Conservation (phyloP, 2,113 vertebrate genomes). For the Bucco capensis region DNA sequence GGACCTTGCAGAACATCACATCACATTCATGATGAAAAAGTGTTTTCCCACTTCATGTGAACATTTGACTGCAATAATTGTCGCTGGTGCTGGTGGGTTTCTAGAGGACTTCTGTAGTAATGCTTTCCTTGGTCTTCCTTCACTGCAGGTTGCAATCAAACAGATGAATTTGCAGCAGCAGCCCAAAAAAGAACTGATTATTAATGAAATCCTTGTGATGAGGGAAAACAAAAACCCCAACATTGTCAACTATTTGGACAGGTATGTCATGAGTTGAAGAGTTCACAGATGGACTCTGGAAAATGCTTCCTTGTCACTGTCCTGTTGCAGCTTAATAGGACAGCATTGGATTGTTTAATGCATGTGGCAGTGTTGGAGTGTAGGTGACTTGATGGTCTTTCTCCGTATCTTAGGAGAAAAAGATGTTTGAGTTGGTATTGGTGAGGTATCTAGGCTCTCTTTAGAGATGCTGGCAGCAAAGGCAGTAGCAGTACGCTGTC, state of each 20-base stretch:
- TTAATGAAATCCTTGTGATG: constrained; percentile 98
- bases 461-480: background rate
- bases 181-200: constrained; percentile 96
- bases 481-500: background rate
- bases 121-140: background rate
- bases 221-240: constrained; percentile 99
- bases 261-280: constrained; percentile 70
- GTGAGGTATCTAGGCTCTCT: background rate
- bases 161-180: constrained; percentile 99
- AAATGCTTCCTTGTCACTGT: background rate
- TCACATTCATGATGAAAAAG: background rate
- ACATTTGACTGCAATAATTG: background rate
- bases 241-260: constrained; percentile 98
- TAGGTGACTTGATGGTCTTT: background rate
- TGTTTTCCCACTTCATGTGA: background rate
- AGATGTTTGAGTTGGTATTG: background rate
- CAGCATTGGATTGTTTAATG: background rate
- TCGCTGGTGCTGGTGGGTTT: background rate
- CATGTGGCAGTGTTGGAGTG: background rate
- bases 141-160: constrained; percentile 90
- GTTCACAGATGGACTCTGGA: background rate
- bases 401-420: background rate
- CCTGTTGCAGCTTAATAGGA: background rate
- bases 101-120: background rate
- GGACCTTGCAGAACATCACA: background rate